Evolutionary conservation across 64 coral and sea anemone genomes (phyloP), one percentile per base, ranked within the genome.

Genomic region (Montipora efflorescens): DNA sequence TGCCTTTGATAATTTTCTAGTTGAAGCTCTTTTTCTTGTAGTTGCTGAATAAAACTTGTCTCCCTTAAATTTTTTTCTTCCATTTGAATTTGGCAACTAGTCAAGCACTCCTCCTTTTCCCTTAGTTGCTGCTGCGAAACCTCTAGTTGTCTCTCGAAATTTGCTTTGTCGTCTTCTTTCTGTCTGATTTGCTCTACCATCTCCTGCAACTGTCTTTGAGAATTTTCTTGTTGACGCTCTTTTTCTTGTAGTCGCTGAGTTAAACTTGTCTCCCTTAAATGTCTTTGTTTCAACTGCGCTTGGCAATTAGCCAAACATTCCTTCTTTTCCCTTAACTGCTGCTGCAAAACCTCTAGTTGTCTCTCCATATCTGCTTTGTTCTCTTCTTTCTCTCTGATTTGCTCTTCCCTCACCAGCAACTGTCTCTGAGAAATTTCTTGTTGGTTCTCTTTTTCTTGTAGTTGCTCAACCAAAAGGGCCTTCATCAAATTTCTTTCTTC

Each of bases 231-330:
- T 67, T 58, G 53, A 71, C 15, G 3, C 23, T 2, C 15, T 48
- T 12, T 77, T 89, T 74, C 5, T 48, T 47, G n/a, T 11, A 74
- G 86, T 28, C 59, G 68, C 71, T 87, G 48, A 45, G 87, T 59
- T 4, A 75, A 57, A 22, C 75, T 73, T 22, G 49, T 4, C 15
- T 75, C 90, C 1, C 28, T 1, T 28, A 28, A 28, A 28, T 28
- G 28, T 47, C 79, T 18, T 9, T 76, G 23, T 62, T 50, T 62
- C 73, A 83, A 87, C 43, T 85, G 18, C 48, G 82, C 67, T 20
- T 84, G 67, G 46, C 73, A 83, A 52, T 86, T 59, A 12, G 55
- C 23, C 45, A 95, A 49, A 8, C 6, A 13, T 2, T 59, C 7
- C 12, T 59, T 13, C 57, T 0, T 59, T 13, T 59, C 57, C 7